Evolutionary conservation across 1,140 invertebrate genomes (phyloP).

Genomic region (Trinorchestia longiramus): DNA sequence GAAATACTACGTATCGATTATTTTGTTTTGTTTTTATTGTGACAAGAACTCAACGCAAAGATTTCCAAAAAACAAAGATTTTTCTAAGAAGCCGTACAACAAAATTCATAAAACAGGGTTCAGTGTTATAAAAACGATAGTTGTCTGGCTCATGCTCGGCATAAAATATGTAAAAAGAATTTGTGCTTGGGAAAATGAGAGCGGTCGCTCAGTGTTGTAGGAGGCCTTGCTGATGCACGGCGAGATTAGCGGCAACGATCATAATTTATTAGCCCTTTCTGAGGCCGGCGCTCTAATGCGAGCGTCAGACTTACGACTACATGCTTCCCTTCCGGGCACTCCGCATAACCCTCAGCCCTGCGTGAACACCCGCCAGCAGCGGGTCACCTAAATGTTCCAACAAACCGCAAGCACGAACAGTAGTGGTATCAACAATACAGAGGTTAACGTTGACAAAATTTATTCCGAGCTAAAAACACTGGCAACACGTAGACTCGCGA

Average conservation of each 20-base stretch:
- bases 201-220: background rate
- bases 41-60: background rate
- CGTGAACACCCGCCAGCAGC: background rate
- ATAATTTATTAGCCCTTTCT: background rate
- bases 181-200: background rate
- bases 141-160: background rate
- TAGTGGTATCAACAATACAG: background rate
- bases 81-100: background rate
- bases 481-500: background rate
- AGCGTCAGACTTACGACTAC: background rate
- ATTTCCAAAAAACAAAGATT: background rate
- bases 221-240: background rate
- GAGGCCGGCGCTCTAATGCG: background rate
- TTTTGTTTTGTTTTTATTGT: background rate
- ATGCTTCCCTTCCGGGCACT: background rate
- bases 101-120: background rate
- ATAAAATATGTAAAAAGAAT: background rate
- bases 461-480: background rate
- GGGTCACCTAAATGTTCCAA: background rate
- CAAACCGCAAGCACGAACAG: background rate
- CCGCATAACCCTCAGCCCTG: background rate
- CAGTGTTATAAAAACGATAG: background rate
- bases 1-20: background rate
- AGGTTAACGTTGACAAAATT: background rate
- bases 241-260: slow-evolving; percentile 5